Percentiles rank a stretch among this genome's conserved stretches.
Evolutionary conservation across 2,113 vertebrate genomes (phyloP).

Genomic region (Aptenodytes forsteri): DNA sequence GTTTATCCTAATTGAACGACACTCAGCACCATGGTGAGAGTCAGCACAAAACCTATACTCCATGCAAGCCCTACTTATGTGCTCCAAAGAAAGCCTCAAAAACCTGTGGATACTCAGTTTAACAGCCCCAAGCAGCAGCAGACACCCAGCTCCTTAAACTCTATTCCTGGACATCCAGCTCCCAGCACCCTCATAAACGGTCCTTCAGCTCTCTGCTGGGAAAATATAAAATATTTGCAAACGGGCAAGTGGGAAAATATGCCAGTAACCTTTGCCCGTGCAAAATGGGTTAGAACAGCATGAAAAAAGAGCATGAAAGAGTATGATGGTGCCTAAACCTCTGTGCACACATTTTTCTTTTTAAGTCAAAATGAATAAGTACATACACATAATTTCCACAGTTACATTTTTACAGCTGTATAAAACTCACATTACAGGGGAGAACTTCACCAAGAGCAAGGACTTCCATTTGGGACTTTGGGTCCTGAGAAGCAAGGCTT

Average conservation of each 20-base stretch:
- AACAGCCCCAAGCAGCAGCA: not conserved
- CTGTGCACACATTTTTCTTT: not conserved
- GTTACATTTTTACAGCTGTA: not conserved
- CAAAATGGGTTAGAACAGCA: not conserved
- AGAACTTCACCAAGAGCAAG: not conserved
- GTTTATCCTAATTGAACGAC: not conserved
- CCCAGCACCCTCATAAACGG: not conserved
- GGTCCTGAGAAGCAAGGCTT: not conserved
- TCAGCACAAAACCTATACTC: not conserved
- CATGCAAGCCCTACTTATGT: not conserved
- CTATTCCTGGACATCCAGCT: not conserved
- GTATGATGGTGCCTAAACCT: not conserved
- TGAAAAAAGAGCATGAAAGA: not conserved
- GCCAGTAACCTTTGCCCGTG: not conserved
- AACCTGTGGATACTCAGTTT: not conserved
- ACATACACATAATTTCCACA: not conserved
- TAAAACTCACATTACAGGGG: not conserved
- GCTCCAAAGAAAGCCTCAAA: not conserved
- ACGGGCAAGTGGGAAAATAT: not conserved
- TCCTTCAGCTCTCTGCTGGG: not conserved
- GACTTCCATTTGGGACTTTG: not conserved
- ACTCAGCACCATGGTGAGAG: not conserved
- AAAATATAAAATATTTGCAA: not conserved
- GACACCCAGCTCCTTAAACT: not conserved
- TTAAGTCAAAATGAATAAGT: not conserved